Percentiles rank a stretch among this genome's conserved stretches.
These are phyloP conservation scores for Cephus pygmeus DNA, from an alignment of 2,888 invertebrate genomes.

Conservation along the genomic window DNA sequence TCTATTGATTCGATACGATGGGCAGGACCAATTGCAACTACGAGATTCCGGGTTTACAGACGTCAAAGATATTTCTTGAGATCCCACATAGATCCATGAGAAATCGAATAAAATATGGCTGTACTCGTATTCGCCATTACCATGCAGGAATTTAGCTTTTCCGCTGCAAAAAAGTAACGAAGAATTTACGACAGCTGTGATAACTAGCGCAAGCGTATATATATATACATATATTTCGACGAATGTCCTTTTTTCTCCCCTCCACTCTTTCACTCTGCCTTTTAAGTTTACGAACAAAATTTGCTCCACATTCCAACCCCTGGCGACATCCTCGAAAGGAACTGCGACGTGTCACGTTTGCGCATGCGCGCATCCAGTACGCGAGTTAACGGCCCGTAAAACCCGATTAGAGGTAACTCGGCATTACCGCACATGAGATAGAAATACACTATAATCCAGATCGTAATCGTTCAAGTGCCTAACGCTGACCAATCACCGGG, in stretches of 20 bases:
- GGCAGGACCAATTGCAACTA: neutral
- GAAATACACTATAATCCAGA: slow-evolving; percentile 23
- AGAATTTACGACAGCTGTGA: neutral
- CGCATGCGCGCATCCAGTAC: slow-evolving; percentile 30
- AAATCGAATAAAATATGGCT: neutral
- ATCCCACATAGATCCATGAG: neutral
- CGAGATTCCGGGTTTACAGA: neutral
- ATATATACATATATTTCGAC: neutral
- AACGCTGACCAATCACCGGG: slow-evolving; percentile 11
- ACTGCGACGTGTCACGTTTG: neutral
- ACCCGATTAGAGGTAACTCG: slow-evolving; percentile 51
- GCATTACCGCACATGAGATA: neutral
- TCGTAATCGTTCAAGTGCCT: slow-evolving; percentile 20
- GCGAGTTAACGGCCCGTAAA: slow-evolving; percentile 54
- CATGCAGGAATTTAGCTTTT: neutral
- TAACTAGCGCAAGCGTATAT: neutral
- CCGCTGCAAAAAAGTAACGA: neutral
- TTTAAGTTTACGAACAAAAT: neutral
- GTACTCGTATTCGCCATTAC: neutral
- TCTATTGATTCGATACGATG: neutral
- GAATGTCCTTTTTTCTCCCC: neutral
- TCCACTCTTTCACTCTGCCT: neutral
- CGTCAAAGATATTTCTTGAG: neutral
- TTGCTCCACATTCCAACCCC: neutral
- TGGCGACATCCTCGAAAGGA: neutral